phyloP scores from a whole-genome alignment of 2,888 invertebrate genomes.

The Dexiosoma caninum region DNA sequence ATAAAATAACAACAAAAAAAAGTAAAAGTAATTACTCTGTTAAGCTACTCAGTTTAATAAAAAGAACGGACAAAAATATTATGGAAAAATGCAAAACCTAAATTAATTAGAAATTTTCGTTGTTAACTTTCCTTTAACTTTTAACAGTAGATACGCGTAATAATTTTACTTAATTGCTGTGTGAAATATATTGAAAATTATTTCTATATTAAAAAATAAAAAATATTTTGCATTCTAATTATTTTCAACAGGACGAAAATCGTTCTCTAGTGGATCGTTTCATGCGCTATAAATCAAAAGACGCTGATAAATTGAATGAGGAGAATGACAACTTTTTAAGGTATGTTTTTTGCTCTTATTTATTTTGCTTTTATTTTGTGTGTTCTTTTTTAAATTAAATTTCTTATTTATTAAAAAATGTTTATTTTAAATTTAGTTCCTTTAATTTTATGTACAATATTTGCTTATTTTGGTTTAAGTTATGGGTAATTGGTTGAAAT shows the following conservation, averaged over 20 bases:
- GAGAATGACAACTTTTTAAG: conserved; percentile 96
- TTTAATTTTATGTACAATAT: conserved; percentile 7
- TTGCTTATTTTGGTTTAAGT: conserved; percentile 37
- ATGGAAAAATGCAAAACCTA: neutral
- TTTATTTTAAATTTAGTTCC: neutral
- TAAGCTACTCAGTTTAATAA: no score
- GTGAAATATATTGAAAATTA: no score
- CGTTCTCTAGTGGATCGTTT: conserved; percentile 89
- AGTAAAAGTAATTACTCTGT: no score
- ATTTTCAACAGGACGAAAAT: conserved; percentile 88
- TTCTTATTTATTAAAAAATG: conserved; percentile 4
- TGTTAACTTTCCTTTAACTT: neutral
- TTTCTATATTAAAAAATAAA: no score
- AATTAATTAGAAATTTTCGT: conserved; percentile 2
- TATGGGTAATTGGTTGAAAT: conserved; percentile 63
- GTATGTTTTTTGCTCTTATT: conserved; percentile 80
- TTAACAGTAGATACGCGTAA: no score
- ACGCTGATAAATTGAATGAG: conserved; percentile 97
- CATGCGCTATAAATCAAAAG: conserved; percentile 94
- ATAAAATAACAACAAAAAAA: no score
- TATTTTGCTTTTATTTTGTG: neutral
- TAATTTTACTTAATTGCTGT: neutral
- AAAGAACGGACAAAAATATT: no score
- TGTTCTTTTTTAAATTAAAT: conserved; percentile 17
- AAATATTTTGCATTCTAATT: no score